phyloP scores from a whole-genome alignment of 2,888 invertebrate species.

The Sthenelais limicola region DNA sequence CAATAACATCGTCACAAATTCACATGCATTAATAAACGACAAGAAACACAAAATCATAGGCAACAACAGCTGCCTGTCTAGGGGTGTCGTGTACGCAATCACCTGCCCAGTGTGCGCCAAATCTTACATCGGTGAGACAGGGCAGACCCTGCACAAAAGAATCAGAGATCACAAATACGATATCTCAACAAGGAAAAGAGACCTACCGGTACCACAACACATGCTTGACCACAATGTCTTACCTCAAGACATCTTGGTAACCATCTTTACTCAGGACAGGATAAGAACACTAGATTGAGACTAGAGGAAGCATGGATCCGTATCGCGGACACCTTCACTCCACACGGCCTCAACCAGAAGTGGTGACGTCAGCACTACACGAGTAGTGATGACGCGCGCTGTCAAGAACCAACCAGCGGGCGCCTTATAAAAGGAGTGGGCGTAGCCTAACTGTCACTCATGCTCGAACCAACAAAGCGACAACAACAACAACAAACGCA shows the following conservation, averaged over 20 bases:
- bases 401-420: not conserved
- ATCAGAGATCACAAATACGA: not conserved
- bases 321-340: not conserved
- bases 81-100: not conserved
- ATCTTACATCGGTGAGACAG: conserved; percentile 14
- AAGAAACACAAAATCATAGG: not conserved
- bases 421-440: too few species aligned
- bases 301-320: conserved; percentile 17
- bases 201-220: not conserved
- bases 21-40: not conserved
- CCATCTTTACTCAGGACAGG: not conserved
- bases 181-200: not conserved
- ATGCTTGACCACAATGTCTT: not conserved
- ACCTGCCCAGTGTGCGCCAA: not conserved
- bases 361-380: not conserved
- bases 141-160: not conserved
- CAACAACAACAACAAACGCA: not conserved
- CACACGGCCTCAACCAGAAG: not conserved
- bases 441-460: not conserved
- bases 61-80: not conserved
- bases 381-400: not conserved
- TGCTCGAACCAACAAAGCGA: not conserved
- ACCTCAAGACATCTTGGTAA: not conserved
- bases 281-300: not conserved
- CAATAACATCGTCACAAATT: not conserved